Conservation (phyloP, 2,797 vertebrate species). For the Eutrigla gurnardus region DNA sequence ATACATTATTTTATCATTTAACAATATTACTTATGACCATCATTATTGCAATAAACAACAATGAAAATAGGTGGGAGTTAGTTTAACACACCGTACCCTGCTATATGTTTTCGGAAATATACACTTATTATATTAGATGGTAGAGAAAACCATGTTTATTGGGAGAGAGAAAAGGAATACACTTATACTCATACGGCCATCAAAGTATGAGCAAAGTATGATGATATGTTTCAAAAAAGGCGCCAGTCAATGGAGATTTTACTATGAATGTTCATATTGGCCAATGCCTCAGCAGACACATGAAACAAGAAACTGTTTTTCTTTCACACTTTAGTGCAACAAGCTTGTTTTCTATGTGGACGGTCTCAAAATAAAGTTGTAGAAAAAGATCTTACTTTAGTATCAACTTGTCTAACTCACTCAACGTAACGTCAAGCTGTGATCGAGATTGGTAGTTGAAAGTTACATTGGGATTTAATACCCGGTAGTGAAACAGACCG, state of each 20-base stretch:
- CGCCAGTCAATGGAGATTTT: background rate
- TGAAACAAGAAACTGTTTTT: background rate
- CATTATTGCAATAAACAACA: background rate
- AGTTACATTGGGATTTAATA: background rate
- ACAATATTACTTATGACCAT: background rate
- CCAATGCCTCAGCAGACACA: background rate
- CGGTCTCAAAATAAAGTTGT: background rate
- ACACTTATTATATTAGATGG: background rate
- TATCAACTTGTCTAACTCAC: background rate
- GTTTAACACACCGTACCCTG: background rate
- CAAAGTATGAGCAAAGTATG: background rate
- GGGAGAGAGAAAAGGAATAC: background rate
- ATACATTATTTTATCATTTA: too few relatives aligned
- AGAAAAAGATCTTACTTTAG: background rate
- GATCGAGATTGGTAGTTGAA: background rate
- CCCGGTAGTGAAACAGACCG: background rate
- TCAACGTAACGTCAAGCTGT: background rate
- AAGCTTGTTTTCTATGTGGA: background rate
- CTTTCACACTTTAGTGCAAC: constrained; percentile 1
- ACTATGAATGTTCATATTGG: background rate
- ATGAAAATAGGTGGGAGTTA: background rate
- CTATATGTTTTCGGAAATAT: constrained; percentile 1
- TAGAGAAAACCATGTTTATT: background rate
- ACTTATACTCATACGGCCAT: background rate
- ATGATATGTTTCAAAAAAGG: background rate